Evolutionary conservation across 1,140 invertebrate species (phyloP).

Genomic region (Conopomorpha cramerella): DNA sequence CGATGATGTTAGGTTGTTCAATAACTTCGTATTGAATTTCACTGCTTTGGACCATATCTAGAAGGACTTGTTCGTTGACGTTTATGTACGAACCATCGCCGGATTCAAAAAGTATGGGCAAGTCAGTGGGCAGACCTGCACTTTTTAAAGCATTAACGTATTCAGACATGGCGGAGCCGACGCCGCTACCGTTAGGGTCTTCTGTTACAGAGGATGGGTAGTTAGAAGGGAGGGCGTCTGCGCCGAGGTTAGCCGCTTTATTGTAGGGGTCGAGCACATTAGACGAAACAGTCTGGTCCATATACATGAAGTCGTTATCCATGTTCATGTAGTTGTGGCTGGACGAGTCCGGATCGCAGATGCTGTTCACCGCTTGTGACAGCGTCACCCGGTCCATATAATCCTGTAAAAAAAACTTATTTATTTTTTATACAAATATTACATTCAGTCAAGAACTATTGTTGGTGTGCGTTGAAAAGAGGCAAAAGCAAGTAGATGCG

Average conservation of each 20-base stretch:
- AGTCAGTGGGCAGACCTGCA: slow-evolving; percentile 58
- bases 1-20: slow-evolving; percentile 54
- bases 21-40: slow-evolving; percentile 61
- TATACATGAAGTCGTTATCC: slow-evolving; percentile 43
- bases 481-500: no score
- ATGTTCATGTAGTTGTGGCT: slow-evolving; percentile 34
- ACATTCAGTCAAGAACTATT: no score
- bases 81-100: slow-evolving; percentile 62
- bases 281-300: slow-evolving; percentile 33
- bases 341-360: slow-evolving; percentile 35
- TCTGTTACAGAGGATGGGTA: slow-evolving; percentile 17
- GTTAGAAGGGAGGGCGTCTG: slow-evolving; percentile 30
- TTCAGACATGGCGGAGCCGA: slow-evolving; percentile 46
- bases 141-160: slow-evolving; percentile 60
- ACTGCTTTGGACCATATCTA: slow-evolving; percentile 60
- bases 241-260: slow-evolving; percentile 23
- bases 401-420: slow-evolving; percentile 26
- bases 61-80: slow-evolving; percentile 61
- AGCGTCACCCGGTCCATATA: slow-evolving; percentile 46
- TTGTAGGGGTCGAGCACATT: slow-evolving; percentile 28
- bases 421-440: no score
- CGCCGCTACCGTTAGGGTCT: slow-evolving; percentile 15
- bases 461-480: no score
- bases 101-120: slow-evolving; percentile 61
- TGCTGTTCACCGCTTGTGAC: slow-evolving; percentile 47